phyloP scores from a whole-genome alignment of 1,140 invertebrate genomes.

The Paraescarpia echinospica region DNA sequence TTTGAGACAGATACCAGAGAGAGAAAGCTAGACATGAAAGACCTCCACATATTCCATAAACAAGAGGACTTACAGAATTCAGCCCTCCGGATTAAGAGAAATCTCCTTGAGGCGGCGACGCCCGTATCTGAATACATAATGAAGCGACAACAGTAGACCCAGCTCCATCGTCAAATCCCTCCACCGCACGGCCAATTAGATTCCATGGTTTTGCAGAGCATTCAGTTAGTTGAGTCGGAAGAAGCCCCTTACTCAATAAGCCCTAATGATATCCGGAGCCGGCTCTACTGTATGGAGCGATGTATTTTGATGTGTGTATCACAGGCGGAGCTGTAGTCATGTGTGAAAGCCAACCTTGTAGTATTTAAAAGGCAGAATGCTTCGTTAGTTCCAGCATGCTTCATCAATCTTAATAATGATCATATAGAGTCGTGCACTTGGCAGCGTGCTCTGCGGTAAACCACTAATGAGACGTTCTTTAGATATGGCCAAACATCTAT shows the following conservation, averaged over 20 bases:
- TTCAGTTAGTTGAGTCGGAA: neutral
- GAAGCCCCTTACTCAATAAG: neutral
- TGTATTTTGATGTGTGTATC: neutral
- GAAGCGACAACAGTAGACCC: neutral
- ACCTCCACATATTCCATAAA: neutral
- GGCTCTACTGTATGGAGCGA: neutral
- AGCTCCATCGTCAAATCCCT: neutral
- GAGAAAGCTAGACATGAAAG: neutral
- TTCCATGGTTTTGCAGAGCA: neutral
- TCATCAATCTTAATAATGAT: neutral
- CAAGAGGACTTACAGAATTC: neutral
- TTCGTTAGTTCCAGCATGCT: neutral
- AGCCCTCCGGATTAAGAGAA: neutral
- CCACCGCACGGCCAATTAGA: neutral
- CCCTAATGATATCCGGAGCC: neutral
- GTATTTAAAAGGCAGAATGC: neutral
- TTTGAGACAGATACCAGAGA: no score
- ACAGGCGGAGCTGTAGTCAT: neutral
- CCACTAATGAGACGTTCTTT: neutral
- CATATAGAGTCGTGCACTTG: neutral
- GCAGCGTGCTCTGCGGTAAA: neutral
- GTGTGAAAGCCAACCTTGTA: neutral
- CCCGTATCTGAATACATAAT: neutral
- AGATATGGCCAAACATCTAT: neutral
- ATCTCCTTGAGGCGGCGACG: neutral